Evolutionary conservation across 2,797 vertebrate genomes (phyloP).

Genomic region (Heterohyrax brucei): DNA sequence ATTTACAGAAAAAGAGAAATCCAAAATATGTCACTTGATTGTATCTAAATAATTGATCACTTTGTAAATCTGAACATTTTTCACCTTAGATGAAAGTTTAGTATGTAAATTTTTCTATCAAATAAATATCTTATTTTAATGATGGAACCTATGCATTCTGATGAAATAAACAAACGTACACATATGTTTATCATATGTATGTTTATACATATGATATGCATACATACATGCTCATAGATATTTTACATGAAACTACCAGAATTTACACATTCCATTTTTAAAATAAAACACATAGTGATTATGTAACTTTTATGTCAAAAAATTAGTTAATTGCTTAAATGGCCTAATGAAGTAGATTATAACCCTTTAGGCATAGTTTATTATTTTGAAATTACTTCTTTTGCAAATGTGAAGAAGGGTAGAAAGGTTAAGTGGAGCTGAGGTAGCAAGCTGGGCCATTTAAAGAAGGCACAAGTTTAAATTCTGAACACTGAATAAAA

Average conservation of each 20-base stretch:
- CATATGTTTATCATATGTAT: not conserved
- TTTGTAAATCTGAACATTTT: slow-evolving; percentile 41
- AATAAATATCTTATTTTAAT: slow-evolving; percentile 59
- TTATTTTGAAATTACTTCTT: slow-evolving; percentile 76
- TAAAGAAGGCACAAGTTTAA: slow-evolving; percentile 71
- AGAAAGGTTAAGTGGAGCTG: slow-evolving; percentile 67
- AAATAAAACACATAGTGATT: slow-evolving; percentile 34
- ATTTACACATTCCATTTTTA: slow-evolving; percentile 46
- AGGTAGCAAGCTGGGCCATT: slow-evolving; percentile 44
- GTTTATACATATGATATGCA: not conserved
- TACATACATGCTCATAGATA: too few species aligned
- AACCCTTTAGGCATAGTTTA: slow-evolving; percentile 37
- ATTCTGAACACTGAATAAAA: slow-evolving; percentile 75
- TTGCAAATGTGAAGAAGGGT: slow-evolving; percentile 31
- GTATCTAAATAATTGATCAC: not conserved
- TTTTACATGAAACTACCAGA: too few species aligned
- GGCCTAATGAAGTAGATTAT: slow-evolving; percentile 68
- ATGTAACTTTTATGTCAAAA: slow-evolving; percentile 39
- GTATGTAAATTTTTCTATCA: slow-evolving; percentile 36
- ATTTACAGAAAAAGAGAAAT: slow-evolving; percentile 45
- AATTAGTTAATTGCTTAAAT: slow-evolving; percentile 44
- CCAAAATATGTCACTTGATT: slow-evolving; percentile 18
- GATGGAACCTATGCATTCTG: not conserved
- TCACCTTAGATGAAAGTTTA: slow-evolving; percentile 62
- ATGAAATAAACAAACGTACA: too few species aligned